Evolutionary conservation across 2,797 vertebrate species (phyloP).

Genomic region (Phoeniculus purpureus): DNA sequence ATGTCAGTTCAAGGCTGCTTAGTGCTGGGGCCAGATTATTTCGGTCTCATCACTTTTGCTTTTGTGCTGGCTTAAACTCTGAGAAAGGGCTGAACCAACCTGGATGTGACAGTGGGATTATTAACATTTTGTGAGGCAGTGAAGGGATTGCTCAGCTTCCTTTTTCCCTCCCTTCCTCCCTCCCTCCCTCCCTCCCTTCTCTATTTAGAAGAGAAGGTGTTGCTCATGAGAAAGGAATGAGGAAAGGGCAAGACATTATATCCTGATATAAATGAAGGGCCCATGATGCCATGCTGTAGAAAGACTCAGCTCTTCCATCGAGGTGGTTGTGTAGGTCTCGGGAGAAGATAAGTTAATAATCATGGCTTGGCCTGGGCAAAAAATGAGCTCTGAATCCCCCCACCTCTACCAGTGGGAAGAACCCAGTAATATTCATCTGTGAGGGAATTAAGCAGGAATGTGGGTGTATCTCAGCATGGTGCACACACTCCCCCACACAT

Average conservation of each 20-base stretch:
- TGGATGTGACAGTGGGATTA: neutral
- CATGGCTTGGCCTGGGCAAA: neutral
- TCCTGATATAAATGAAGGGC: neutral
- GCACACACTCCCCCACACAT: accelerated
- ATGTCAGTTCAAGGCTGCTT: neutral
- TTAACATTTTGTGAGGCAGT: neutral
- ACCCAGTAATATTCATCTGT: neutral
- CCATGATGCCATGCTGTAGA: too few relatives aligned
- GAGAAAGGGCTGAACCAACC: neutral
- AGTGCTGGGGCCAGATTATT: neutral
- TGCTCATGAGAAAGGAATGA: slow-evolving; percentile 44
- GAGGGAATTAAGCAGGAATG: neutral
- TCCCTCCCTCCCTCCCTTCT: neutral
- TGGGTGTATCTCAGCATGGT: neutral
- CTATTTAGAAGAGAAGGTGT: slow-evolving; percentile 10
- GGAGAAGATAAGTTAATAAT: neutral
- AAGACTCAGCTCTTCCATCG: neutral
- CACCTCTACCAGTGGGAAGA: neutral
- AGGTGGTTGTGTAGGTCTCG: neutral
- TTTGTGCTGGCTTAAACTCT: neutral
- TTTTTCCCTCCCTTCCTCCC: neutral
- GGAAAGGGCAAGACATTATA: slow-evolving; percentile 7
- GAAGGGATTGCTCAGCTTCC: neutral
- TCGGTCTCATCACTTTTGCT: neutral
- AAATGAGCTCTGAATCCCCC: neutral